Conservation (phyloP, 2,888 invertebrate genomes). For the Deilephila elpenor region DNA sequence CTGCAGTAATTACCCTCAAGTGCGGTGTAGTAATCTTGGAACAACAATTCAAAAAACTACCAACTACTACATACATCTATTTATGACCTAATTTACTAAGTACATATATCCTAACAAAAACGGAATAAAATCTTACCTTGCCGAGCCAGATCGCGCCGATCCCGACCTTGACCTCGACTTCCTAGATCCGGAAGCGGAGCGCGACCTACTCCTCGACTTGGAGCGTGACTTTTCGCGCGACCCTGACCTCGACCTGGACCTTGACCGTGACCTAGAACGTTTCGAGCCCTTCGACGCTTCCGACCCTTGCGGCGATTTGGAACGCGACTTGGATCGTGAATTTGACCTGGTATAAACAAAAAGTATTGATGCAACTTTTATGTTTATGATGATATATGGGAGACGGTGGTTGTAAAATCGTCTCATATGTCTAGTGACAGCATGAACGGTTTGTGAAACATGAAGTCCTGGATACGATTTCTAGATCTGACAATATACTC, state of each 20-base stretch:
- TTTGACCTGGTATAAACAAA: slow-evolving; percentile 53
- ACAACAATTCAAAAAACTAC: too few relatives aligned
- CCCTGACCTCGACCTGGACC: slow-evolving; percentile 49
- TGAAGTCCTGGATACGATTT: too few relatives aligned
- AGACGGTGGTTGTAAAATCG: too few relatives aligned
- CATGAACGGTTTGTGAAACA: too few relatives aligned
- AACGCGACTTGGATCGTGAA: slow-evolving; percentile 75
- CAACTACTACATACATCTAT: too few relatives aligned
- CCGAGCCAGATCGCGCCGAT: slow-evolving; percentile 63
- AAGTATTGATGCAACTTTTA: neutral
- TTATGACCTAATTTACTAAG: too few relatives aligned
- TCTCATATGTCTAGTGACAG: too few relatives aligned
- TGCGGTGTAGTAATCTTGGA: too few relatives aligned
- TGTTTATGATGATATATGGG: too few relatives aligned
- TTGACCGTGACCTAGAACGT: neutral
- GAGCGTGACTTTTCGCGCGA: slow-evolving; percentile 52
- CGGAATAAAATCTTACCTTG: slow-evolving; percentile 47
- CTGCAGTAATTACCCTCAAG: too few relatives aligned
- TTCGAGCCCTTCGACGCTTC: slow-evolving; percentile 62
- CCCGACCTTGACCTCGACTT: slow-evolving; percentile 66
- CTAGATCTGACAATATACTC: too few relatives aligned
- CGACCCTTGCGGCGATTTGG: slow-evolving; percentile 69
- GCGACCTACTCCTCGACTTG: slow-evolving; percentile 64
- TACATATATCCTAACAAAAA: too few relatives aligned
- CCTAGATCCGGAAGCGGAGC: slow-evolving; percentile 69